Evolutionary conservation across 2,888 invertebrate species (phyloP), one percentile per base, ranked within the genome.

Genomic region (Venustoraphidia nigricollis): DNA sequence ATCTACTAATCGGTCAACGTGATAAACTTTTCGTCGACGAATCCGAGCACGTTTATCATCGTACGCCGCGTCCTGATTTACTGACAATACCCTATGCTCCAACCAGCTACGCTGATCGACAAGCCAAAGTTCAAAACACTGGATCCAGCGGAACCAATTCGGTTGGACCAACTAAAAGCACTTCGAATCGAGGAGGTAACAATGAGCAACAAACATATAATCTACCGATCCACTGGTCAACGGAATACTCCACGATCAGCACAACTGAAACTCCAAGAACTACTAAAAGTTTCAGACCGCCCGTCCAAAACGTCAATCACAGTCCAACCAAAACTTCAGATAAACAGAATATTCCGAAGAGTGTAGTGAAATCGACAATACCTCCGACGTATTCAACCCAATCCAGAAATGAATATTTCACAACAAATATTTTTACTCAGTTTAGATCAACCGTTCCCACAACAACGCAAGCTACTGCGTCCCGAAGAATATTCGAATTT

Each of bases 61-160:
- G 83, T 49, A 83, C 83, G 0, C 82, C 83, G 0, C 68, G 83
- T 1, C 82, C 83, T 0, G 81, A 83, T 60, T 71, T 82, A n/a
- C 64, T 81, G 10, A 69, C 73, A 0, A 73, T 72, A 36, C 74
- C 75, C 0, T 72, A 60, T 39, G 58, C 59, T 5, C 55, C 61
- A 27, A 27, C 27, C 27, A 27, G 27, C 6, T 27, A 27, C 27
- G 42, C 37, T 5, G 17, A 35, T 11, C 34, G 42, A 36, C 39
- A 47, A 27, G 11, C 36, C 14, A n/a, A 37, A 46, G 40, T 17
- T 5, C 47, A 38, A 2, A 34, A 17, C 9, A 9, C 14, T 8
- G 39, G 39, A 8, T 2, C 41, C 4, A 51, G 50, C 46, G 55
- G 55, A 38, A 50, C 54, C 17, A 63, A 64, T 66, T 66, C 54